phyloP scores from a whole-genome alignment of 2,888 invertebrate genomes.

The Chydorus sphaericus region DNA sequence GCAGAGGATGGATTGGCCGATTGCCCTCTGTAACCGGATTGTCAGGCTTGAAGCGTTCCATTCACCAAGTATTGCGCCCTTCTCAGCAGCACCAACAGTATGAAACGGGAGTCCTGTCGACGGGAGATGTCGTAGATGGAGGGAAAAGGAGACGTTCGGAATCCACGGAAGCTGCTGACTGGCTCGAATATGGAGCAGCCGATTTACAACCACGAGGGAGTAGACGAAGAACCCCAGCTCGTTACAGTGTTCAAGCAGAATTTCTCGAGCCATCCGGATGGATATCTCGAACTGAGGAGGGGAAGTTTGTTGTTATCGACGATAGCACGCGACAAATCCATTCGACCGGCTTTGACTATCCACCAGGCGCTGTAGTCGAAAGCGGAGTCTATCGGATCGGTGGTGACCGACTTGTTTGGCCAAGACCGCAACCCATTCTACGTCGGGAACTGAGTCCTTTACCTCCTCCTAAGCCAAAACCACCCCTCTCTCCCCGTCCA shows the following conservation, averaged over 20 bases:
- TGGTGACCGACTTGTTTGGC: conserved; percentile 15
- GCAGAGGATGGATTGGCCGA: conserved; percentile 20
- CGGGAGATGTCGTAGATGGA: too few relatives aligned
- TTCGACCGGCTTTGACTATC: neutral
- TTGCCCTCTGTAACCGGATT: conserved; percentile 20
- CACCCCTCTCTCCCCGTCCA: conserved; percentile 29
- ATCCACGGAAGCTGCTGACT: conserved; percentile 7
- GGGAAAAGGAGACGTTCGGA: neutral
- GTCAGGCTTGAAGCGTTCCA: conserved; percentile 17
- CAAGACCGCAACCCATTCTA: conserved; percentile 15
- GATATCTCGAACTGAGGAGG: conserved; percentile 57
- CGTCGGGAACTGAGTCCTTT: conserved; percentile 26
- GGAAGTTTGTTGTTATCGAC: conserved; percentile 48
- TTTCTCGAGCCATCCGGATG: conserved; percentile 34
- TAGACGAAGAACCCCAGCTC: conserved; percentile 17
- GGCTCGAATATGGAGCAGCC: conserved; percentile 13
- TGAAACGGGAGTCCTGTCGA: neutral
- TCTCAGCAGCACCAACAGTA: conserved; percentile 1
- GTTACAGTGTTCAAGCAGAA: conserved; percentile 23
- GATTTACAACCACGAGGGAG: neutral
- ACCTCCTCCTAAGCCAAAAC: conserved; percentile 20
- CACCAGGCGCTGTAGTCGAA: conserved; percentile 20
- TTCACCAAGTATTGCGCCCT: conserved; percentile 11
- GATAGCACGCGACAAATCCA: conserved; percentile 28
- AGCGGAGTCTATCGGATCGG: conserved; percentile 18